Base-by-base conservation (phyloP, 2,797 vertebrate genomes). In the Sebastes reedi region DNA sequence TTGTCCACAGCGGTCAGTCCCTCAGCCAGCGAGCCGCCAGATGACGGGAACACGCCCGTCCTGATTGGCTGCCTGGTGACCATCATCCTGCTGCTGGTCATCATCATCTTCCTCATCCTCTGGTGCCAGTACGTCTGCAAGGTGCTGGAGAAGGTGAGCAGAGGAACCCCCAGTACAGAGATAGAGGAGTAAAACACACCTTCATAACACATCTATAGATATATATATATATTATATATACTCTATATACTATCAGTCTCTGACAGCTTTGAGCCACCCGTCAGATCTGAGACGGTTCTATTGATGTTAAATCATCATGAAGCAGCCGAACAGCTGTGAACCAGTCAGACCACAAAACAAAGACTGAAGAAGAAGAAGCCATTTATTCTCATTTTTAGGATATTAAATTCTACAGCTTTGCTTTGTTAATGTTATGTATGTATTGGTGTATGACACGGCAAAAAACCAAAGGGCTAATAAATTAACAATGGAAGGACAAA, bases 71-170 rank as follows among this genome's bases (percentile, higher is more conserved):
- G 97, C 90, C 94, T 98, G 77, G 97, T 98, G 85, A 97, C 97
- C 80, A 98, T 98, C 90, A 98, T 98, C 85, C 96, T 98, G 16
- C 94, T 98, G 42, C 91, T 98, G 60, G 92, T 98, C 79, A 85
- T 97, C 88, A 95, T 98, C 84, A 98, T 98, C 90, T 92, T 97
- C 78, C 93, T 97, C 81, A 98, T 98, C 90, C 96, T 98, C 56
- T 97, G 97, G 97, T 97, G 97, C 56, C 97, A 98, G 56, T 97
- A 97, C 1, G 96, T 97, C 82, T 97, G 97, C 5, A 98, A 98
- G 88, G 96, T 97, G 25, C 87, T 98, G 92, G 97, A 98, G 91
- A 98, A 98, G 97, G 97, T 98, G 91, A 82, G 81, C 22, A 27
- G n/a, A 30, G 18, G 46, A 50, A 8, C 46, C 46, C 7, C 46